These are phyloP conservation scores for Taeniopygia guttata DNA, from an alignment of 2,797 vertebrate genomes.

Conservation along the genomic window DNA sequence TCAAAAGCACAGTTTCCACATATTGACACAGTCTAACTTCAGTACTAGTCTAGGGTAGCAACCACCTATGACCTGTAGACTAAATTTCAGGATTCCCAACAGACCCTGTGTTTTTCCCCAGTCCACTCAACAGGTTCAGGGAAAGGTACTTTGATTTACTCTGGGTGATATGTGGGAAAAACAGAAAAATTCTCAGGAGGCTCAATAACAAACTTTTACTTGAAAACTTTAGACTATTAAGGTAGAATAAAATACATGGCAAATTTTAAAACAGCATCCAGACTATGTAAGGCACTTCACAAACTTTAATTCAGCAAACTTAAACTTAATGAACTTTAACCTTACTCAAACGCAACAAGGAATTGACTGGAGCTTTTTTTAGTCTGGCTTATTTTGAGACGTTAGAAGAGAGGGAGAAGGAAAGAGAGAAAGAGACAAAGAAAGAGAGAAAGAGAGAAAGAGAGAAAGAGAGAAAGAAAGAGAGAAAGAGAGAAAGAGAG, in stretches of 20 bases:
- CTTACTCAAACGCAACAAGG: background rate
- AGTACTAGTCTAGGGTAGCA: background rate
- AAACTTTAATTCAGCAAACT: background rate
- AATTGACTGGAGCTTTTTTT: background rate
- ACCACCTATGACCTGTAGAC: background rate
- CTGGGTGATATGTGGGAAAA: rapidly evolving
- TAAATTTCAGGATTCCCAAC: background rate
- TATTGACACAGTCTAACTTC: background rate
- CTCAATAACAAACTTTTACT: background rate
- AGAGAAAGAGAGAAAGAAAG: background rate
- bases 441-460: no score
- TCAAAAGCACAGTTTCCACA: background rate
- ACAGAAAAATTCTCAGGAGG: background rate
- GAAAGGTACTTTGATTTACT: background rate
- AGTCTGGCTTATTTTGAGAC: background rate
- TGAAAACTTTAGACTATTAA: background rate
- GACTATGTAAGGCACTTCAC: background rate
- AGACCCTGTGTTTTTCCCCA: background rate
- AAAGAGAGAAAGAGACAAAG: no score
- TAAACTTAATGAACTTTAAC: background rate
- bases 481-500: no score
- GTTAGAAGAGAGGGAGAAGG: no score
- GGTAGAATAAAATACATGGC: background rate
- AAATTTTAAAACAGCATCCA: background rate
- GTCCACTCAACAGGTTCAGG: background rate